A percentile compares a stretch with the other conserved stretches of the same genome.
Conservation (phyloP, 2,888 invertebrate genomes). For the Sinodicranocentrus sp. region DNA sequence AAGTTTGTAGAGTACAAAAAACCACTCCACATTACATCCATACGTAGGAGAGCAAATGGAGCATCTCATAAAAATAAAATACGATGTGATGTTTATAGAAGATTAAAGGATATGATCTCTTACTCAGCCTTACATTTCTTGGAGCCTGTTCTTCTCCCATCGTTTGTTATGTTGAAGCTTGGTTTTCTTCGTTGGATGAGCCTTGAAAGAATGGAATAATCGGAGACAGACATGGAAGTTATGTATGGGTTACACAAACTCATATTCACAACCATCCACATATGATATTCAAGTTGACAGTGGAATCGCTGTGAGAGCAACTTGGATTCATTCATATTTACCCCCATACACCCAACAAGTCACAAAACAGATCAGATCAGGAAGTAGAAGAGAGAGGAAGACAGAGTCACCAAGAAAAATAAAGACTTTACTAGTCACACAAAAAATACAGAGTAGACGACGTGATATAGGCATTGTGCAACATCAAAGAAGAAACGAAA, state of each 20-base stretch:
- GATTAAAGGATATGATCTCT: conserved; percentile 61
- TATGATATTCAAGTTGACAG: conserved; percentile 23
- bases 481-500: conserved; percentile 4
- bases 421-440: conserved; percentile 11
- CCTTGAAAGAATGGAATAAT: conserved; percentile 21
- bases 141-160: conserved; percentile 48
- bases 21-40: background rate
- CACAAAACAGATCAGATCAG: conserved; percentile 32
- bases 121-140: conserved; percentile 39
- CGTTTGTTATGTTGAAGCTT: conserved; percentile 44
- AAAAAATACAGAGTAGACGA: background rate
- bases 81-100: conserved; percentile 63
- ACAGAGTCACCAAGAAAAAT: background rate
- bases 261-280: conserved; percentile 5
- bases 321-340: conserved; percentile 30
- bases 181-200: conserved; percentile 15
- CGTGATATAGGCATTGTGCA: conserved; percentile 6
- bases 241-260: background rate
- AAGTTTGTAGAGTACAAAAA: background rate
- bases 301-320: background rate
- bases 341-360: conserved; percentile 4
- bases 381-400: conserved; percentile 2
- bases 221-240: conserved; percentile 25
- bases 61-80: conserved; percentile 61
- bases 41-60: conserved; percentile 34